These are phyloP conservation scores for Anastrepha obliqua DNA, from an alignment of 1,140 invertebrate species.

Conservation along the genomic window DNA sequence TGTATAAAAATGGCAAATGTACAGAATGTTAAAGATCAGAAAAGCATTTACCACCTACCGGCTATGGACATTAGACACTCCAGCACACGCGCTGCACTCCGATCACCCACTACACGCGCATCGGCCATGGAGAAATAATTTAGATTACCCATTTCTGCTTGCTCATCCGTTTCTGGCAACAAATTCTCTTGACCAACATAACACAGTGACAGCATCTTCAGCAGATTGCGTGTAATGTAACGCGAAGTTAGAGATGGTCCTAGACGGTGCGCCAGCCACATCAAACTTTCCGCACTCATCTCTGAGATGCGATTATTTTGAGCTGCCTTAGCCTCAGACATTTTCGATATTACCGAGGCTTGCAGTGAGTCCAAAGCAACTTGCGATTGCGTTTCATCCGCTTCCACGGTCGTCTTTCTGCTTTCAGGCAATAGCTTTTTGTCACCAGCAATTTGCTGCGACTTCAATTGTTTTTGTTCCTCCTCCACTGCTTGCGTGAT, in stretches of 20 bases:
- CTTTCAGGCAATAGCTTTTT: not conserved
- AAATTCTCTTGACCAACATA: slow-evolving; percentile 92
- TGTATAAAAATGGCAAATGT: slow-evolving; percentile 70
- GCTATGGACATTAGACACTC: slow-evolving; percentile 90
- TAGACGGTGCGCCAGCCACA: slow-evolving; percentile 94
- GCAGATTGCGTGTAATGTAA: slow-evolving; percentile 91
- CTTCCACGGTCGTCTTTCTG: slow-evolving; percentile 25
- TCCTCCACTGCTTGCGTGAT: slow-evolving; percentile 64
- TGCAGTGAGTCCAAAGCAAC: slow-evolving; percentile 67
- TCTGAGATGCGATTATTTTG: slow-evolving; percentile 83
- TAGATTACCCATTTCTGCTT: slow-evolving; percentile 73
- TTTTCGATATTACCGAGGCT: slow-evolving; percentile 68
- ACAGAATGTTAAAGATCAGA: not conserved
- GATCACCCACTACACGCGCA: slow-evolving; percentile 84
- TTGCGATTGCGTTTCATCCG: slow-evolving; percentile 49
- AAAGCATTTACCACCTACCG: slow-evolving; percentile 74
- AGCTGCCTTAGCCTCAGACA: slow-evolving; percentile 71
- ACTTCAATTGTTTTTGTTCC: slow-evolving; percentile 57
- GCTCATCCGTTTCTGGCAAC: slow-evolving; percentile 72
- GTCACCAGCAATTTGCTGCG: not conserved
- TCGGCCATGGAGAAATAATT: slow-evolving; percentile 78
- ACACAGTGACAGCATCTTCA: slow-evolving; percentile 95
- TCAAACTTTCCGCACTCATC: slow-evolving; percentile 91
- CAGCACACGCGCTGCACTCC: slow-evolving; percentile 87
- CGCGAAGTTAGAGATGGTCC: slow-evolving; percentile 95